Base-by-base conservation (phyloP, 2,888 invertebrate species). In the Mayetiola destructor region DNA sequence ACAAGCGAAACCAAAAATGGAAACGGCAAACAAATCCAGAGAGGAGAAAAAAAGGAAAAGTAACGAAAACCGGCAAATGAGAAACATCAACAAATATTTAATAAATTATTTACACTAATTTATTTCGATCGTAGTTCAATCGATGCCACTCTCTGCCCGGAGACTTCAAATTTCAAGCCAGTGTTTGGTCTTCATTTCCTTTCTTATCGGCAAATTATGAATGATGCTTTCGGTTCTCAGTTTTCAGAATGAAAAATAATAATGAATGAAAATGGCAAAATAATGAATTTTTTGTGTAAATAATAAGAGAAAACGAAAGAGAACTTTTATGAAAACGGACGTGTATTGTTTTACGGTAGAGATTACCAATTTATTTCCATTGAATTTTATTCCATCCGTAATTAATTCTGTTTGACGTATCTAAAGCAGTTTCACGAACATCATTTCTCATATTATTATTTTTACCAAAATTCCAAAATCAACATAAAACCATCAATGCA, bases 41-140 rank as follows among this genome's bases (percentile, higher is more conserved):
- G 20, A 39, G 20, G 20, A 20, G 42, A 42, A 21, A 21, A 23
- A n/a, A 27, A 9, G 16, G 2, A 16, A 27, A 48, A 3, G n/a
- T 4, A 27, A n/a, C 20, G 40, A 48, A 48, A 48, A 48, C n/a
- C 16, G 29, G 48, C 48, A 27, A n/a, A 48, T 48, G 10, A 23
- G 48, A 48, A 48, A 48, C 48, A 27, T 48, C 48, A 48, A 48
- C 48, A 48, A 48, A 48, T 48, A 48, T 48, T 48, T 48, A 48
- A 48, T 48, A 48, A 48, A 48, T 48, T 48, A 48, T 48, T 48
- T 48, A 23, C 48, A 48, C 48, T 48, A 48, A 48, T 48, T 48
- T 48, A 48, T 48, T 48, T 48, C 48, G 48, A 48, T 48, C 48
- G 48, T 27, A 27, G 48, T 27, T 48, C 48, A 48, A 48, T 42